These are phyloP conservation scores for Trichopria drosophilae DNA, from an alignment of 2,888 invertebrate species.

Conservation along the genomic window DNA sequence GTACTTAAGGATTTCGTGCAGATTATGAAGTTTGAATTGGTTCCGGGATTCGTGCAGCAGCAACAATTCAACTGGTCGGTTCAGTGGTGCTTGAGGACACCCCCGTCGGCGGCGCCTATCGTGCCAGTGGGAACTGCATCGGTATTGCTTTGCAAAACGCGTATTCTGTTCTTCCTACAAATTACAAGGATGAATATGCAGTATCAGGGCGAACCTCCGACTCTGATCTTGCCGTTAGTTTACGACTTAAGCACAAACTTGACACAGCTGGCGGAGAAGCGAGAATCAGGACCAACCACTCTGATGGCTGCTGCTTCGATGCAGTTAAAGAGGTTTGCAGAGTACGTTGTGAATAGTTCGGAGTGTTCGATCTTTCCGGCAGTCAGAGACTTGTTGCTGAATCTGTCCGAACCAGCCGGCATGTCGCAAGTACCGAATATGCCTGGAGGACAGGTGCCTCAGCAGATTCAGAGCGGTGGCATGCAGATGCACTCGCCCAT, in stretches of 20 bases:
- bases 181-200: slow-evolving; percentile 70
- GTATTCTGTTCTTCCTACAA: slow-evolving; percentile 90
- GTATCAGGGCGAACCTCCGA: slow-evolving; percentile 70
- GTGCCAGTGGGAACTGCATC: slow-evolving; percentile 90
- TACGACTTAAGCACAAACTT: slow-evolving; percentile 86
- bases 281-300: slow-evolving; percentile 67
- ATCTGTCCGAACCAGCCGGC: slow-evolving; percentile 77
- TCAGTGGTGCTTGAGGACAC: slow-evolving; percentile 89
- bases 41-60: slow-evolving; percentile 65
- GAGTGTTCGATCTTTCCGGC: slow-evolving; percentile 93
- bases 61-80: slow-evolving; percentile 83
- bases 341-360: slow-evolving; percentile 66
- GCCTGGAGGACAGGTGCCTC: slow-evolving; percentile 59
- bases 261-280: slow-evolving; percentile 83
- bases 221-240: slow-evolving; percentile 83
- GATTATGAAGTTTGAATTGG: slow-evolving; percentile 72
- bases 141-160: slow-evolving; percentile 80
- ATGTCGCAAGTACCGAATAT: slow-evolving; percentile 59
- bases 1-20: slow-evolving; percentile 91
- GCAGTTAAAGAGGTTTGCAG: slow-evolving; percentile 73
- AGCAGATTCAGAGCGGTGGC: slow-evolving; percentile 63
- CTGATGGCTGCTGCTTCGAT: slow-evolving; percentile 67
- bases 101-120: slow-evolving; percentile 82
- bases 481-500: slow-evolving; percentile 66
- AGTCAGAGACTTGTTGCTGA: slow-evolving; percentile 82